Percentiles rank a stretch among this genome's conserved stretches.
Evolutionary conservation across 2,113 vertebrate genomes (phyloP).

Genomic region (Haemorhous mexicanus): DNA sequence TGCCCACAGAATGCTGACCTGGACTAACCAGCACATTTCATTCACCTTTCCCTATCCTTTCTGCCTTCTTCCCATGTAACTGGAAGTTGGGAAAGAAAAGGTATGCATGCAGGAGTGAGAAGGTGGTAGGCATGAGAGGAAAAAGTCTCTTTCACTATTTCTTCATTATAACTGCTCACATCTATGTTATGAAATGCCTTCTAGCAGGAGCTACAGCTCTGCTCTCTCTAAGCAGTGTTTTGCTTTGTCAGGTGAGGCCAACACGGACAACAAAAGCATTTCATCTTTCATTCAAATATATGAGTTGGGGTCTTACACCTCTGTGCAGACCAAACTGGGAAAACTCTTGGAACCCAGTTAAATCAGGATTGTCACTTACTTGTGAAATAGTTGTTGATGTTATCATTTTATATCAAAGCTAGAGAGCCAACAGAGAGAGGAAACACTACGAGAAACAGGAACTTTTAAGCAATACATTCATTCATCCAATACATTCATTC

Average conservation of each 20-base stretch:
- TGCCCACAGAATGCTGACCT: background rate
- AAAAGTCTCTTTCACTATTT: background rate
- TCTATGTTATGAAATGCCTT: background rate
- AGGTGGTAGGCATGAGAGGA: background rate
- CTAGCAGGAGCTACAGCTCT: background rate
- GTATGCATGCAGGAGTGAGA: background rate
- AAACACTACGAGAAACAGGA: background rate
- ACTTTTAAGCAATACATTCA: background rate
- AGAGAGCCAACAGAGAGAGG: background rate
- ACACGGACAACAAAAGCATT: background rate
- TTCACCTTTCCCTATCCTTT: background rate
- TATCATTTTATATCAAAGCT: background rate
- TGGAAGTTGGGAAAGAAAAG: background rate
- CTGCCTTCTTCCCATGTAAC: background rate
- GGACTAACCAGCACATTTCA: background rate
- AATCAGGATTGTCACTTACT: background rate
- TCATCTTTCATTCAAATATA: background rate
- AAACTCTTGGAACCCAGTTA: background rate
- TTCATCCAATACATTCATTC: background rate
- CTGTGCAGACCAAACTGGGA: background rate
- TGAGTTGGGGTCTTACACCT: background rate
- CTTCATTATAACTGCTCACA: background rate
- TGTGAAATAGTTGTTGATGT: background rate
- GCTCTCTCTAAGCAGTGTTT: background rate
- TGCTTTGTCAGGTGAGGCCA: background rate